Evolutionary conservation across 2,113 vertebrate species (phyloP), one percentile per base, ranked within the genome.

Genomic region (Rhegmatorhina hoffmannsi): DNA sequence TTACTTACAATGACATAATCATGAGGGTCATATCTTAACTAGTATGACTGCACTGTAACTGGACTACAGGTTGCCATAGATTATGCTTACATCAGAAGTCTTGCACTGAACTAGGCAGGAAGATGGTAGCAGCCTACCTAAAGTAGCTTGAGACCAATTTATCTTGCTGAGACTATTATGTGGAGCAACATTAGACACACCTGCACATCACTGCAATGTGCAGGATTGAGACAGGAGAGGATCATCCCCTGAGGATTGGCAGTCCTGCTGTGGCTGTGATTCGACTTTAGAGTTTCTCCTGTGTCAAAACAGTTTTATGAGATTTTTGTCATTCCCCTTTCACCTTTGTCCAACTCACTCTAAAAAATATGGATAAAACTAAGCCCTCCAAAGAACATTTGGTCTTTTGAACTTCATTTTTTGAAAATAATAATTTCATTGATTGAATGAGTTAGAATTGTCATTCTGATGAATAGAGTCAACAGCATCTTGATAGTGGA

Each of bases 171-270:
- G 11, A 63, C 50, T 52, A 29, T 52, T 59, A 56, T 0, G 2
- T 50, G 20, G 21, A 49, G 5, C 10, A 59, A 44, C 1, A 13
- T 7, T 82, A 38, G 38, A 8, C 34, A n/a, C 19, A 17, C 56
- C 38, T 55, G 34, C 11, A 34, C 18, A 40, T 7, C 33, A 47
- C 17, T 43, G 14, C 17, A 70, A 19, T 25, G 33, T 83, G 34
- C 31, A 64, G 24, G 9, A 10, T 15, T 5, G 29, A 18, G 26
- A 44, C 2, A 43, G 55, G 62, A 79, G 33, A 44, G 20, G 16
- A 88, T 2, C 8, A 53, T 59, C 12, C 43, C 10, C 46, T 36
- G 21, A 10, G 6, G 2, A 2, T 0, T 86, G 26, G 2, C 25
- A 47, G 4, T 77, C 28, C 86, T 11, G 15, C 5, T 62, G 29